A percentile compares a stretch with the other conserved stretches of the same genome.
These are phyloP conservation scores for Limnodromus scolopaceus DNA, from an alignment of 2,797 vertebrate genomes.

Conservation along the genomic window DNA sequence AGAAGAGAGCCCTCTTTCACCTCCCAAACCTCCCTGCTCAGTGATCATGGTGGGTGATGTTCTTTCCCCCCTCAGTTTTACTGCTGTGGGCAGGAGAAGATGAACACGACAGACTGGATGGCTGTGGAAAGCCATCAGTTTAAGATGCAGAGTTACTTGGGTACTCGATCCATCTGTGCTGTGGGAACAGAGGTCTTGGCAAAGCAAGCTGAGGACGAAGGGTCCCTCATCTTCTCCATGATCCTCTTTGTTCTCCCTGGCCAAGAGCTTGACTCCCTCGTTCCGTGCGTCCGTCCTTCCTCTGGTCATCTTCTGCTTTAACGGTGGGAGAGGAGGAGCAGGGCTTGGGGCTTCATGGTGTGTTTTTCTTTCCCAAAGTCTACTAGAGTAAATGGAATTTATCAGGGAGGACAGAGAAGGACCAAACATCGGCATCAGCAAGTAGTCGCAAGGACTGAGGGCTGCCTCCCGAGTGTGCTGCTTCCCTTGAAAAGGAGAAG, in stretches of 20 bases:
- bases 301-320: neutral
- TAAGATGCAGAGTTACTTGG: neutral
- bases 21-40: neutral
- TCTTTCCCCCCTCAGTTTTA: neutral
- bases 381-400: neutral
- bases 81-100: neutral
- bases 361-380: neutral
- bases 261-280: accelerated
- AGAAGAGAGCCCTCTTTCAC: neutral
- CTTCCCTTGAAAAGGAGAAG: neutral
- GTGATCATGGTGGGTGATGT: accelerated
- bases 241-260: neutral
- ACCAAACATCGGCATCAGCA: neutral
- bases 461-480: neutral
- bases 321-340: neutral
- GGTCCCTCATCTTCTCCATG: accelerated
- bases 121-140: neutral
- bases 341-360: neutral
- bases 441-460: neutral
- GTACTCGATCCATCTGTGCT: accelerated
- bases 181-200: neutral
- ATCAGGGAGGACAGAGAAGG: neutral
- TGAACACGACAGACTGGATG: neutral
- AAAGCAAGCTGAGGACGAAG: neutral
- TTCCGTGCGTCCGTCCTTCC: accelerated